Conservation (phyloP, 2,113 vertebrate genomes). For the Ginglymostoma cirratum region DNA sequence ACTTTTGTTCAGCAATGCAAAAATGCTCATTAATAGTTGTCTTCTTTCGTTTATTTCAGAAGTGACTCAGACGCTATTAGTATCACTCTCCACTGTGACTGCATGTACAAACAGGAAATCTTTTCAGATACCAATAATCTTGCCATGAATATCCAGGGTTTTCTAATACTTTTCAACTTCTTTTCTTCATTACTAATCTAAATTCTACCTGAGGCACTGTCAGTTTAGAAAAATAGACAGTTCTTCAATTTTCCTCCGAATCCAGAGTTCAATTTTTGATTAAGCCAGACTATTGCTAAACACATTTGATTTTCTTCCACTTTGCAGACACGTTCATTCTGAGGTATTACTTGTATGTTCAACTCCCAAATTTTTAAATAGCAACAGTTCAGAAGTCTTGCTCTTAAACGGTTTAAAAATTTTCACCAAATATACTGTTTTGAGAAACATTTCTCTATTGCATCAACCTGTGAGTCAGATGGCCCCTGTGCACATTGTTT, state of each 20-base stretch:
- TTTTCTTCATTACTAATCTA: neutral
- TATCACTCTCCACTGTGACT: neutral
- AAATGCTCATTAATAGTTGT: neutral
- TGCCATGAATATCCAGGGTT: neutral
- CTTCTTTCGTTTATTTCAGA: neutral
- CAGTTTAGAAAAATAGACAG: neutral
- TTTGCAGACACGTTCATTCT: neutral
- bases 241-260: neutral
- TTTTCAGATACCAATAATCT: neutral
- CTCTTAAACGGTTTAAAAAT: neutral
- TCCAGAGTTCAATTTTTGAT: neutral
- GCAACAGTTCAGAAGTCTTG: neutral
- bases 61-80: neutral
- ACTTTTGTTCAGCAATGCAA: neutral
- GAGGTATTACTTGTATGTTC: neutral
- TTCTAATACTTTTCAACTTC: neutral
- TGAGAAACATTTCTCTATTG: neutral
- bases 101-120: neutral
- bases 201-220: neutral
- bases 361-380: neutral
- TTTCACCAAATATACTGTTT: neutral
- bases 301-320: neutral
- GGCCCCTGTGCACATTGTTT: slow-evolving; percentile 66
- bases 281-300: neutral
- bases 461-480: slow-evolving; percentile 59